Evolutionary conservation across 2,113 vertebrate genomes (phyloP).

Genomic region (Calyptommatus sinebrachiatus): DNA sequence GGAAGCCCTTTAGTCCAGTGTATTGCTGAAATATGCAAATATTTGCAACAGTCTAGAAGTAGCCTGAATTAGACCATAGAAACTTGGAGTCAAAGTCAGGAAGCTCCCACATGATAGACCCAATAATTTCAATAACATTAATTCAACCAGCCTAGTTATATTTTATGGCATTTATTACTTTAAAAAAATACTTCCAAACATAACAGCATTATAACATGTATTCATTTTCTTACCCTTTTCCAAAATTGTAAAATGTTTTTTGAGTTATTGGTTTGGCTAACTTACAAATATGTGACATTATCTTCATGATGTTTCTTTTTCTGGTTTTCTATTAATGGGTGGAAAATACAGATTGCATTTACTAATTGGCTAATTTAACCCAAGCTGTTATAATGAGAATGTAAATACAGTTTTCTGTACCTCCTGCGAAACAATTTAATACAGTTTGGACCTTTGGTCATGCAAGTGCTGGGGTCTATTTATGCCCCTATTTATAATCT

Average conservation of each 20-base stretch:
- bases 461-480: neutral
- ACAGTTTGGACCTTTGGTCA: neutral
- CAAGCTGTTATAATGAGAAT: conserved; percentile 18
- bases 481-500: neutral
- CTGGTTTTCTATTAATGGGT: conserved; percentile 35
- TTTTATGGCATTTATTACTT: neutral
- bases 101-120: neutral
- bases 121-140: neutral
- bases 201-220: neutral
- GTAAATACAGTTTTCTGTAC: conserved; percentile 5
- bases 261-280: neutral
- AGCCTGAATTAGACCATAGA: no score
- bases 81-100: no score
- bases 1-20: no score
- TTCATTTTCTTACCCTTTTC: neutral
- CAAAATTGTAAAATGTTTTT: neutral
- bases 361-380: conserved; percentile 28
- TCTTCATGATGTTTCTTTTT: conserved; percentile 36
- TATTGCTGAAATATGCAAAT: no score
- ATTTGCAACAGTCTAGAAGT: no score
- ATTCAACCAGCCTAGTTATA: neutral
- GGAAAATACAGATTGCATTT: conserved; percentile 45
- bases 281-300: conserved; percentile 45
- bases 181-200: neutral
- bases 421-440: neutral